Evolutionary conservation across 2,113 vertebrate species (phyloP), one percentile per base, ranked within the genome.

Genomic region (Crocuta crocuta): DNA sequence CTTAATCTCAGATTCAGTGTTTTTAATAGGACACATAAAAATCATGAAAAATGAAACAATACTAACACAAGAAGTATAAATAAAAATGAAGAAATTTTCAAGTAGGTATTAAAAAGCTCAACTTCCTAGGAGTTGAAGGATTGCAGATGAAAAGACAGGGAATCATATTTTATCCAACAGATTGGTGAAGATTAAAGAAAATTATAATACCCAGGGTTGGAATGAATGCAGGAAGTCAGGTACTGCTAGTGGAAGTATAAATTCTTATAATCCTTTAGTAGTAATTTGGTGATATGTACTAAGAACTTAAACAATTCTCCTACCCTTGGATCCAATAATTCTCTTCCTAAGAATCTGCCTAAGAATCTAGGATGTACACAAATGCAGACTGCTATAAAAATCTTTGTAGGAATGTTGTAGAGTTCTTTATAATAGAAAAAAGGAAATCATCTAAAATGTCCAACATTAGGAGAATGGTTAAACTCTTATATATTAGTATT

Each of bases 301-400:
- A 95, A 87, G 24, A 78, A 91, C 16, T 78, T 71, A 33, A 73
- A 80, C 50, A 81, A 73, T 35, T 84, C 33, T 87, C 39, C 65
- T 87, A 70, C 33, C 33, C 17, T 92, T 81, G 74, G n/a, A 80
- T 81, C 33, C 33, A 86, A 71, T 39, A 50, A 63, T 79, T 95
- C 39, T 50, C 24, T 50, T 98, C 93, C 91, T 1, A 87, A 73
- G 58, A 80, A 80, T 92, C 53, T 87, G 86, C 53, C 63, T 50
- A 65, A 53, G 28, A 83, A 95, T 73, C 3, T 16, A 71, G 33
- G 16, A 65, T 87, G 2, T 28, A 65, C 19, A 87, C 5, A 63
- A 71, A 95, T n/a, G 33, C 15, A 63, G 5, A 39, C 43, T 87
- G n/a, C 26, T 73, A 2, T 66, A 73, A 87, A 71, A 87, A 53